Percentiles rank a stretch among this genome's conserved stretches.
These are phyloP conservation scores for Phocides pigmalion DNA, from an alignment of 1,140 invertebrate species.

Conservation along the genomic window DNA sequence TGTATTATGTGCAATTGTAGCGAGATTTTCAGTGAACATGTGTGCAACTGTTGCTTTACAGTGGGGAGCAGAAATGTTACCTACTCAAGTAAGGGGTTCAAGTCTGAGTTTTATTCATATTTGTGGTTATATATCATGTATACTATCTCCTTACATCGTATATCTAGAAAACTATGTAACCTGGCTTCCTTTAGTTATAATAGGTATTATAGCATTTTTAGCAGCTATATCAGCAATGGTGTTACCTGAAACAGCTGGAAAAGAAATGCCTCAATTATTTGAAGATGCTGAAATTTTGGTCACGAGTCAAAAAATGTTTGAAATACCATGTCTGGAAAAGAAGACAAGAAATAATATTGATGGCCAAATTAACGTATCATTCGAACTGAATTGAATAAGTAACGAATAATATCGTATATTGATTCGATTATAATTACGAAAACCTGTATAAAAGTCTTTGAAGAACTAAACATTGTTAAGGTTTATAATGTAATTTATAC, in stretches of 20 bases:
- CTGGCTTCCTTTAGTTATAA: conserved; percentile 88
- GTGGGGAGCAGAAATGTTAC: conserved; percentile 75
- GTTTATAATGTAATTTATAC: no score
- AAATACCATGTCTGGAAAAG: conserved; percentile 46
- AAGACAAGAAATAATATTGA: conserved; percentile 22
- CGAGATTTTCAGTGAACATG: conserved; percentile 68
- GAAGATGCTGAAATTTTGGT: conserved; percentile 86
- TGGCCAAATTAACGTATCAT: conserved; percentile 48
- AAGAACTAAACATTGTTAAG: no score
- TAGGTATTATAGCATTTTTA: conserved; percentile 88
- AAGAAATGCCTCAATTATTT: conserved; percentile 90
- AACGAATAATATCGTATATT: no score
- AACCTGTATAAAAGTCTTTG: no score
- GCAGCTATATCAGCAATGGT: conserved; percentile 87
- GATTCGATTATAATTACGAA: no score
- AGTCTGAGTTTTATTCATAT: conserved; percentile 86
- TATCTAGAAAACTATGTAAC: conserved; percentile 58
- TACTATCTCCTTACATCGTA: conserved; percentile 65
- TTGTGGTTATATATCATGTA: conserved; percentile 75
- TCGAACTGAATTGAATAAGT: conserved; percentile 47
- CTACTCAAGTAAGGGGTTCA: conserved; percentile 87
- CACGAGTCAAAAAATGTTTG: conserved; percentile 47
- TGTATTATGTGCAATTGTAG: conserved; percentile 60
- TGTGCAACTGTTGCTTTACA: conserved; percentile 55
- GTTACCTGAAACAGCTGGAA: conserved; percentile 90